These are phyloP conservation scores for Varanus salvator DNA, from an alignment of 2,113 vertebrate genomes.

Conservation along the genomic window DNA sequence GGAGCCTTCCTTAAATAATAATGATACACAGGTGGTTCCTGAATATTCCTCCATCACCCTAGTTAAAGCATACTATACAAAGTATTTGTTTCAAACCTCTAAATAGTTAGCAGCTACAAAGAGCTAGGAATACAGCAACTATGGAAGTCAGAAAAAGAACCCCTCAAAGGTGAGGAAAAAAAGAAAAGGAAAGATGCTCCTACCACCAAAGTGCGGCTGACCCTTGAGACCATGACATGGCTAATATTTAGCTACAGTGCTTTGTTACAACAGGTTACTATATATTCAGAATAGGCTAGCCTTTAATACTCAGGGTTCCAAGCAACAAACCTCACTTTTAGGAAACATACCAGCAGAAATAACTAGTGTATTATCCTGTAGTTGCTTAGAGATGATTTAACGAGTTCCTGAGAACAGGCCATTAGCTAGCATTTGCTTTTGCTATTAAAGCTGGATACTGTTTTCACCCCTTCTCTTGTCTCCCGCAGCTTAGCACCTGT, in stretches of 20 bases:
- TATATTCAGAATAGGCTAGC: constrained; percentile 69
- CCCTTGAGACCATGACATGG: constrained; percentile 49
- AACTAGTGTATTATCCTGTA: constrained; percentile 87
- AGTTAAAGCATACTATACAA: constrained; percentile 59
- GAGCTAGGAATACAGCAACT: constrained; percentile 25
- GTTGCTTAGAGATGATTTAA: constrained; percentile 95
- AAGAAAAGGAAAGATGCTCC: too few relatives aligned
- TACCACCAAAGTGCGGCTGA: constrained; percentile 41
- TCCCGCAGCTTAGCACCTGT: constrained; percentile 93
- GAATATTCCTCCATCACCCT: constrained; percentile 67
- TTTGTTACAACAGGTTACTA: constrained; percentile 80
- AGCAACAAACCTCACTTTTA: constrained; percentile 83
- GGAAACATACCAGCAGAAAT: constrained; percentile 90
- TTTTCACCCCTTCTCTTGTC: constrained; percentile 86
- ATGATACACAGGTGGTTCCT: constrained; percentile 66
- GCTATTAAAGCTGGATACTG: constrained; percentile 98
- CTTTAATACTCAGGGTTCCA: constrained; percentile 77
- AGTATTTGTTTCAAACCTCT: constrained; percentile 62
- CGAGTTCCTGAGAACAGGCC: constrained; percentile 95
- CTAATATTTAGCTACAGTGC: constrained; percentile 53
- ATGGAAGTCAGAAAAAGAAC: constrained; percentile 41
- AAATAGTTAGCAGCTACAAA: constrained; percentile 58
- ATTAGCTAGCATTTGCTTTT: constrained; percentile 96
- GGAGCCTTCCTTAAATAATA: constrained; percentile 41
- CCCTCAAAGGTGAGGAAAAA: too few relatives aligned